A percentile compares a stretch with the other conserved stretches of the same genome.
phyloP scores from a whole-genome alignment of 2,888 invertebrate genomes.

The Brenthis daphne region DNA sequence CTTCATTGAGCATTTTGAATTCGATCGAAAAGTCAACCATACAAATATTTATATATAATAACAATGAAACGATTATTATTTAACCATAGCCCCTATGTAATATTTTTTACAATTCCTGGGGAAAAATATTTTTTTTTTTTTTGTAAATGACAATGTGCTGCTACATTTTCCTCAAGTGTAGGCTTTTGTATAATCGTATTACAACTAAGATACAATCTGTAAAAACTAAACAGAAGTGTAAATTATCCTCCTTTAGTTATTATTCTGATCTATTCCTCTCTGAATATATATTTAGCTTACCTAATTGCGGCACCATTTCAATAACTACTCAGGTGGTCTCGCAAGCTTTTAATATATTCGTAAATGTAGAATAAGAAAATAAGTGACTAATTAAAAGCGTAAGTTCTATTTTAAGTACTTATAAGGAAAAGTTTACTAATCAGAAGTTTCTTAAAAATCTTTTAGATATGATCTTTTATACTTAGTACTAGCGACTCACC shows the following conservation, averaged over 20 bases:
- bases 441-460: neutral
- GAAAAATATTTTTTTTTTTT: too few relatives aligned
- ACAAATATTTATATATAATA: too few relatives aligned
- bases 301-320: neutral
- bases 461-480: too few relatives aligned
- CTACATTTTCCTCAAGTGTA: too few relatives aligned
- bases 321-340: conserved; percentile 1
- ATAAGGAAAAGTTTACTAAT: neutral
- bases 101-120: too few relatives aligned
- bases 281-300: neutral
- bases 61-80: too few relatives aligned
- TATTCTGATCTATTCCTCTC: neutral
- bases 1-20: too few relatives aligned
- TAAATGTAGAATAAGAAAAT: neutral
- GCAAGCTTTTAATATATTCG: neutral
- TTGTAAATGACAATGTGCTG: too few relatives aligned
- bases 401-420: neutral
- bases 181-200: neutral
- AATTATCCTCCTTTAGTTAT: neutral
- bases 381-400: neutral
- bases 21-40: too few relatives aligned
- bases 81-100: too few relatives aligned
- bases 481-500: too few relatives aligned
- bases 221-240: too few relatives aligned
- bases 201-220: neutral